Percentiles rank a stretch among this genome's conserved stretches.
phyloP scores from a whole-genome alignment of 1,140 invertebrate genomes.

The Philopotamus ludificatus region DNA sequence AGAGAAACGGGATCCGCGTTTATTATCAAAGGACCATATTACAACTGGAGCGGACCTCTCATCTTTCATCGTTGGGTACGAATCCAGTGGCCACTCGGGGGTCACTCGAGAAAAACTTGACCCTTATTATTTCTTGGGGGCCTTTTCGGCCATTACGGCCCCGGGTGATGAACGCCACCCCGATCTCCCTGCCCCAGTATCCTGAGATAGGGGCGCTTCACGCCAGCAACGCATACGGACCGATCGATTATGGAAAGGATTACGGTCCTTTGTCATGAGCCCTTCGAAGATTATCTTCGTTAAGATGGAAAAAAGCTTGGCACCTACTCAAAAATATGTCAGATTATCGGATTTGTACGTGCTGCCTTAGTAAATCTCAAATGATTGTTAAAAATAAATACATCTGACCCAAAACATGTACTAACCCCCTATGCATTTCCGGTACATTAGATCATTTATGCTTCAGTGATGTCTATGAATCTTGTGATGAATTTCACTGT shows the following conservation, averaged over 20 bases:
- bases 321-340: background rate
- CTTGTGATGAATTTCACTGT: background rate
- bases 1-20: background rate
- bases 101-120: conserved; percentile 25
- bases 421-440: background rate
- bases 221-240: conserved; percentile 7
- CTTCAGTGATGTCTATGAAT: background rate
- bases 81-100: conserved; percentile 16
- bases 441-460: background rate
- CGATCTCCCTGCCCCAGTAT: conserved; percentile 7
- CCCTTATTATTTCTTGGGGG: conserved; percentile 20
- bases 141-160: conserved; percentile 14
- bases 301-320: too few species aligned
- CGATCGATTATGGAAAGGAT: background rate
- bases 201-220: conserved; percentile 11
- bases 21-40: conserved; percentile 8
- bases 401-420: too few species aligned
- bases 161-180: conserved; percentile 18
- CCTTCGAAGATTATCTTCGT: too few species aligned
- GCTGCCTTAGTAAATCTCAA: too few species aligned
- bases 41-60: conserved; percentile 2
- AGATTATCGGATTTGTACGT: background rate
- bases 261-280: background rate
- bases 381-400: too few species aligned
- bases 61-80: conserved; percentile 18